Evolutionary conservation across 2,797 vertebrate genomes (phyloP).

Genomic region (Euphonia xanthogaster): DNA sequence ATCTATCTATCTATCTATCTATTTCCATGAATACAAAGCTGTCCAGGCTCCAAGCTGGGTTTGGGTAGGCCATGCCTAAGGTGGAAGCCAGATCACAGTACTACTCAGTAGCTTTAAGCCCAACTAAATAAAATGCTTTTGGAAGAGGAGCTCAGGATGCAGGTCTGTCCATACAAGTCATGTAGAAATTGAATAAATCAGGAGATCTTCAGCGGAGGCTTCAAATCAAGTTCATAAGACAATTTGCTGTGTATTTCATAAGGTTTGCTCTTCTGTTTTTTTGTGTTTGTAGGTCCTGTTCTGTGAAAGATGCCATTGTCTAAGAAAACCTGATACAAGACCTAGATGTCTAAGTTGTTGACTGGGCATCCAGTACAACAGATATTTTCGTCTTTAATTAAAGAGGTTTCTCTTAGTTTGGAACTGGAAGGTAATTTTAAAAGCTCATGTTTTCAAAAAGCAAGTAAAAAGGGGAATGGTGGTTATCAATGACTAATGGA

Average conservation of each 20-base stretch:
- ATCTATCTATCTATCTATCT: neutral
- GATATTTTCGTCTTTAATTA: neutral
- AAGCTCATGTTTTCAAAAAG: neutral
- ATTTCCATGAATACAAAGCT: neutral
- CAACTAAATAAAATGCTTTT: neutral
- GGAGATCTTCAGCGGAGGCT: neutral
- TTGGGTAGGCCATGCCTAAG: neutral
- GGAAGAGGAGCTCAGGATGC: neutral
- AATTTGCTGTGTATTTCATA: neutral
- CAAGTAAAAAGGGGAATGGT: neutral
- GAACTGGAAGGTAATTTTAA: neutral
- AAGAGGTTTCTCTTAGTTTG: neutral
- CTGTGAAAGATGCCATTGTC: neutral
- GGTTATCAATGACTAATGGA: neutral
- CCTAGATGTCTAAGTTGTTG: neutral
- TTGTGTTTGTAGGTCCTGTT: neutral
- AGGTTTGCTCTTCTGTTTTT: neutral
- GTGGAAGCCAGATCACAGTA: neutral
- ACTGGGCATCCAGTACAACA: neutral
- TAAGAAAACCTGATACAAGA: neutral
- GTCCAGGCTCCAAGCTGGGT: rapidly evolving
- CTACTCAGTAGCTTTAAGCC: neutral
- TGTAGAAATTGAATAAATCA: neutral
- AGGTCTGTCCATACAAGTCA: neutral
- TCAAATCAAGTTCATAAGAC: neutral